Base-by-base conservation (phyloP, 2,113 vertebrate genomes). In the Microcebus griseorufus region DNA sequence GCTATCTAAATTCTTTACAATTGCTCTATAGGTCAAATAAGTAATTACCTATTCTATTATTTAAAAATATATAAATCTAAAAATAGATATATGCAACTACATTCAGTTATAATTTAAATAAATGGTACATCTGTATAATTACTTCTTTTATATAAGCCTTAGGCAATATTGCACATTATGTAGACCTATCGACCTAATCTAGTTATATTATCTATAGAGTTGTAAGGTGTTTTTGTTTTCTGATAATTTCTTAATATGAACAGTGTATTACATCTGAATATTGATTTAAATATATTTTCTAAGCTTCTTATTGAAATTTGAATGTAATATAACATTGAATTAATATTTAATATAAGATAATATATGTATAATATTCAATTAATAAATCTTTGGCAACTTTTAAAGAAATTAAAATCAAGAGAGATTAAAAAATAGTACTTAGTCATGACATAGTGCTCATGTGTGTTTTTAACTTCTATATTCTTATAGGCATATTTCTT, bases 91-190 rank as follows among this genome's bases (percentile, higher is more conserved):
- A 39, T 64, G 7, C 18, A 81, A 73, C 23, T 67, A 76, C 20
- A 75, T 64, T 88, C 13, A 51, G 9, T 88, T 45, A 69, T 51
- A 93, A 93, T 81, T 92, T 92, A 92, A 73, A 73, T 75, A 76
- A 88, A 11, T n/a, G 34, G 2, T 76, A 51, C 32, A 51, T 48
- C 37, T 64, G 16, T 73, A 73, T 81, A 76, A 62, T 22, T 69
- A 0, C 25, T 88, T 25, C 18, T 92, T 91, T 75, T 76, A 39
- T 58, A 73, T 39, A 65, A 95, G 34, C 14, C 18, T 82, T 67
- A 67, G 67, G 8, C 23, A 18, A 62, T 42, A 6, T 64, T 72
- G 27, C 12, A 42, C 20, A 70, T 70, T 48, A 73, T 18, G 0
- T n/a, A 8, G 12, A 37, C 37, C 18, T 69, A 55, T 39, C 23